Percentiles rank a stretch among this genome's conserved stretches.
Conservation (phyloP, 2,797 vertebrate species). For the Vespertilio murinus region DNA sequence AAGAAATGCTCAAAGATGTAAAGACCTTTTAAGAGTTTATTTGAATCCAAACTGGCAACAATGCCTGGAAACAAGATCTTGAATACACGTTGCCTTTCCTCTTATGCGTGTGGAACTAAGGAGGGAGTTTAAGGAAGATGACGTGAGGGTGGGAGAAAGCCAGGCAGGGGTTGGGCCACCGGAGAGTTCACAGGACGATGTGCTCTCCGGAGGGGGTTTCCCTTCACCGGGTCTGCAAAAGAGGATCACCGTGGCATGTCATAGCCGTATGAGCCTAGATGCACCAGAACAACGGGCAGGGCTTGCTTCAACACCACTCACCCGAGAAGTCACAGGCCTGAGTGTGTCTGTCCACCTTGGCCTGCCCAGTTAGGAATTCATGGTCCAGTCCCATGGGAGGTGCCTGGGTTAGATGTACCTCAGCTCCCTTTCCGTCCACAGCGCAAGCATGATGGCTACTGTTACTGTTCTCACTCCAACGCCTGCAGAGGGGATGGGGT, state of each 20-base stretch:
- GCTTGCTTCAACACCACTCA: neutral
- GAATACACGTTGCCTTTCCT: neutral
- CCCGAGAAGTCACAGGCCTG: neutral
- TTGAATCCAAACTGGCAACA: neutral
- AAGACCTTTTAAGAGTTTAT: neutral
- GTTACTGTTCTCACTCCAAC: neutral
- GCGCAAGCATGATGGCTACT: neutral
- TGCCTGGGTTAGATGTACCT: neutral
- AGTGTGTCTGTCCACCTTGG: neutral
- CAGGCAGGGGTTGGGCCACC: neutral
- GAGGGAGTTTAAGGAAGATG: neutral
- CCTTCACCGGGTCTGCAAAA: neutral
- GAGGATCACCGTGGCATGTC: neutral
- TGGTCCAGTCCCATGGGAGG: neutral
- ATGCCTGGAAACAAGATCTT: neutral
- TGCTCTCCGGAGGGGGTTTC: neutral
- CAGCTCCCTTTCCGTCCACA: neutral
- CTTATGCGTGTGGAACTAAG: neutral
- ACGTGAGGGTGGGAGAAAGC: neutral
- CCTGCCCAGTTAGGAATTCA: neutral
- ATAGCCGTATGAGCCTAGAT: neutral
- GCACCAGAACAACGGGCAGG: neutral
- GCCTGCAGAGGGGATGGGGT: fast-evolving
- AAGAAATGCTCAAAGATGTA: neutral
- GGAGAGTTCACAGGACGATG: neutral